Base-by-base conservation (phyloP, 2,797 vertebrate genomes). In the Spinus olivaceus region DNA sequence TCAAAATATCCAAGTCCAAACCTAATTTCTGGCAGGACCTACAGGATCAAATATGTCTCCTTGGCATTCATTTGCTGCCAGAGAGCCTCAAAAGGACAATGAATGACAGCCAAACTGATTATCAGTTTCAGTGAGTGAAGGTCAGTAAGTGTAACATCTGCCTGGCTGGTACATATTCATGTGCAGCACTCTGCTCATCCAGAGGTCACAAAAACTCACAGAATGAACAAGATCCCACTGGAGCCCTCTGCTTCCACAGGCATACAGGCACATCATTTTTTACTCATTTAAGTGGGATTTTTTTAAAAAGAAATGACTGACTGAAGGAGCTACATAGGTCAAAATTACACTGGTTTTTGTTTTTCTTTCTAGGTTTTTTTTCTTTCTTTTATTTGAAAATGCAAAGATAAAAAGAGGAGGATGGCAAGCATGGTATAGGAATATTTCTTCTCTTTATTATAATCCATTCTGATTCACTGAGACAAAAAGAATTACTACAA, bases 91-190 rank as follows among this genome's bases (percentile, higher is more conserved):
- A 92, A 97, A 97, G 94, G 85, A 76, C 86, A 94, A 95, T 94
- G 94, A 97, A 96, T 93, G 96, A 96, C 95, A 98, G 95, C 72
- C 80, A 95, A 96, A 96, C 24, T 92, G 92, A 95, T 96, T 96
- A 97, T 91, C 92, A 87, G 81, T 96, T 97, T 92, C 90, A 91
- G 76, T 10, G 82, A 95, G 69, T 23, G 95, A 95, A 97, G 95
- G 94, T 92, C 87, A 95, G 69, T 66, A 25, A 95, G 94, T 94
- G 81, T 91, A 97, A 95, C 95, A 97, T 96, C 96, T 97, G 97
- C 84, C 65, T 90, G 80, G 37, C 93, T 95, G 65, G 54, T 96
- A 88, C 74, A 94, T 96, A 95, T 96, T 96, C 90, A 96, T 92
- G 87, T 3, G 11, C 79, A 91, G 77, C 5, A 21, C 80, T 84